Evolutionary conservation across 1,140 invertebrate species (phyloP), one percentile per base, ranked within the genome.

Genomic region (Dysdera silvatica): DNA sequence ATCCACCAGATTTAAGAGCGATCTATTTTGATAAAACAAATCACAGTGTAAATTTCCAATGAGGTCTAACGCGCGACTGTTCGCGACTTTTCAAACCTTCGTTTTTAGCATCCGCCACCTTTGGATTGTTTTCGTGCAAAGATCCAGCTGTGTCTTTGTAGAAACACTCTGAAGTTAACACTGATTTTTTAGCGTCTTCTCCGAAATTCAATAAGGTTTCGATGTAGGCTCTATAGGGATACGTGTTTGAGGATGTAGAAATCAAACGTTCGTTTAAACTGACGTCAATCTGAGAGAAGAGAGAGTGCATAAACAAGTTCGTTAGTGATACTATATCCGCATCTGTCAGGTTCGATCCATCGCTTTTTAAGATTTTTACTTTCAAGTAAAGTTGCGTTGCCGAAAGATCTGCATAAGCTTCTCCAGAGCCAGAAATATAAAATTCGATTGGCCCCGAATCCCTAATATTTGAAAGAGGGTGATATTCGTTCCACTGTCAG

Each of bases 131-230:
- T 7, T 33, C 33, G 3, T 54, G 4, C 16, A 35, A 16, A 6
- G 18, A n/a, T 16, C 31, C 3, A 33, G 52, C 49, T 0, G 33
- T 32, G 24, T 61, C 57, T 52, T 61, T 61, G 12, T 41, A 29
- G 53, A 52, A 61, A 7, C 24, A 10, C 32, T 53, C 37, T 14
- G 58, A 40, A 8, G 26, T 61, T 23, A 61, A 23, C 14, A 40
- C 29, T 4, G 40, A 45, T n/a, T 2, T 53, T 23, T 52, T 52
- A 31, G 3, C 8, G 14, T 61, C 33, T 14, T 6, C 45, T 6
- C 58, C 48, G 53, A 41, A 20, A 52, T 51, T 52, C 12, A 61
- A 53, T 29, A 52, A 40, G n/a, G 24, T 61, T 31, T 52, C 33
- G 31, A 53, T 32, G 16, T 40, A 52, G 8, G 48, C n/a, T 52